Conservation (phyloP, 2,888 invertebrate genomes). For the Barypeithes pellucidus region DNA sequence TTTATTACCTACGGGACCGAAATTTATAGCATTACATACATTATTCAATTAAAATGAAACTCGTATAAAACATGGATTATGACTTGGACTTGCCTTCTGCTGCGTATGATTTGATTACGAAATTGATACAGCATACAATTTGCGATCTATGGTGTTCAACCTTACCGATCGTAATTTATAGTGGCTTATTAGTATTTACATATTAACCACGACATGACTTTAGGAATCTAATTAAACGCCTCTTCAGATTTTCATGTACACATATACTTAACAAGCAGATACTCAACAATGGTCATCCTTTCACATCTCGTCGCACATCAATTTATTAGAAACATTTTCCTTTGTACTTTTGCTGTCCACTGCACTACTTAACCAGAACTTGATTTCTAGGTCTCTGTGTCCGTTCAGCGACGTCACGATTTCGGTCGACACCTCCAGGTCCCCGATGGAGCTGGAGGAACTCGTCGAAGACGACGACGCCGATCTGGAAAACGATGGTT, state of each 20-base stretch:
- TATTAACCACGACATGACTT: neutral
- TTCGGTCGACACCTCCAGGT: conserved; percentile 82
- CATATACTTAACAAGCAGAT: neutral
- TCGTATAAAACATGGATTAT: neutral
- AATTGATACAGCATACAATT: neutral
- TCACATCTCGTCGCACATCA: conserved; percentile 20
- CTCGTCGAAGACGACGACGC: conserved; percentile 55
- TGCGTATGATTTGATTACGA: neutral
- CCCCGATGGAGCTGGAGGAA: conserved; percentile 65
- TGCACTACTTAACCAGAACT: conserved; percentile 78
- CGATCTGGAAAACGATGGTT: conserved; percentile 58
- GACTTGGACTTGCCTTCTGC: neutral
- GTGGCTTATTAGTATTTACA: neutral
- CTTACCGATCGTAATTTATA: neutral
- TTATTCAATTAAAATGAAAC: conserved; percentile 7
- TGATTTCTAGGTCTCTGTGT: conserved; percentile 85
- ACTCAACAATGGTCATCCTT: neutral
- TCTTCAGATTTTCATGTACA: neutral
- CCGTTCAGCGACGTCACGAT: conserved; percentile 86
- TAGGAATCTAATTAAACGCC: neutral
- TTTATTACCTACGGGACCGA: neutral
- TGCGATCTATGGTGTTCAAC: neutral
- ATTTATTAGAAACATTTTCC: conserved; percentile 27
- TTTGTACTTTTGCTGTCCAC: conserved; percentile 55
- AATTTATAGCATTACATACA: neutral